phyloP scores from a whole-genome alignment of 2,797 vertebrate species.

The Antennarius maculatus region DNA sequence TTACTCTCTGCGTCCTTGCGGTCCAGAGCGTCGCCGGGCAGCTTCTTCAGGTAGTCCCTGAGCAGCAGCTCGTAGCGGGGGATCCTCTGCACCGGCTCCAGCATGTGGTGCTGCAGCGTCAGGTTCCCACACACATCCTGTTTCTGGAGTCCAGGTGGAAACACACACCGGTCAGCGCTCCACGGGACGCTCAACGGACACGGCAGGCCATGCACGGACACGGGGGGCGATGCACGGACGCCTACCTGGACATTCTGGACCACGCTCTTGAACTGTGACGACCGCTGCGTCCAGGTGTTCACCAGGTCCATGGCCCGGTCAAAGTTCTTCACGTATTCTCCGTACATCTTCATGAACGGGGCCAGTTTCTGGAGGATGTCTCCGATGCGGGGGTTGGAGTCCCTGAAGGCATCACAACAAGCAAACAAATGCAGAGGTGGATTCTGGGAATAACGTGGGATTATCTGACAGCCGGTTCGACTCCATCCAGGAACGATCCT shows the following conservation, averaged over 20 bases:
- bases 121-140: slow-evolving; percentile 95
- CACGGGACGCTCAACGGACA: too few species aligned
- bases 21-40: slow-evolving; percentile 89
- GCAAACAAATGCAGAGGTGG: neutral
- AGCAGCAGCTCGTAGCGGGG: slow-evolving; percentile 95
- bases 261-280: slow-evolving; percentile 89
- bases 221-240: neutral
- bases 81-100: slow-evolving; percentile 96
- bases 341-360: slow-evolving; percentile 99
- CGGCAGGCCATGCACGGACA: neutral
- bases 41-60: slow-evolving; percentile 96
- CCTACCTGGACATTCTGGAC: slow-evolving; percentile 92
- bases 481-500: too few species aligned
- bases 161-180: neutral
- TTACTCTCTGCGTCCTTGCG: slow-evolving; percentile 94
- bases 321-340: slow-evolving; percentile 98
- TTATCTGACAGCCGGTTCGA: neutral
- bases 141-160: slow-evolving; percentile 79
- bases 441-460: neutral
- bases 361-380: slow-evolving; percentile 98
- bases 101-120: slow-evolving; percentile 97
- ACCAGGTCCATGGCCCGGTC: slow-evolving; percentile 95
- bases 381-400: slow-evolving; percentile 90
- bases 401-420: slow-evolving; percentile 77
- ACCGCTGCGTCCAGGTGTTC: slow-evolving; percentile 91